phyloP scores from a whole-genome alignment of 2,888 invertebrate genomes.

The Melieria omissa region DNA sequence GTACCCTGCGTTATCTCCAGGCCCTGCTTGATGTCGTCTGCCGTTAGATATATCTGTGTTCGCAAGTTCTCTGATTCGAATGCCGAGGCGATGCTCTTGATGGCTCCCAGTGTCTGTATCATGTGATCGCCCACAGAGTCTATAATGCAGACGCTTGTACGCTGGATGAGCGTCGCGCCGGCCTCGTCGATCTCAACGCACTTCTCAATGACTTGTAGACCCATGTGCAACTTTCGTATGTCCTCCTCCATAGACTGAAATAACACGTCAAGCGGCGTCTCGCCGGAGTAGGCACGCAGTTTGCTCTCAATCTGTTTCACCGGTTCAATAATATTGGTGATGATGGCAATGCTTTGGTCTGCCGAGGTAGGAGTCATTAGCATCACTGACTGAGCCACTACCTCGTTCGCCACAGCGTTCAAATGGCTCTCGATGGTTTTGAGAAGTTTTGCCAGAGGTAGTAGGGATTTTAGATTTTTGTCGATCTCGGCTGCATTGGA shows the following conservation, averaged over 20 bases:
- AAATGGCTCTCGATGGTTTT: conserved; percentile 70
- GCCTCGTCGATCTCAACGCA: conserved; percentile 76
- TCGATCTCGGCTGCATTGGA: conserved; percentile 68
- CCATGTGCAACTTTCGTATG: conserved; percentile 74
- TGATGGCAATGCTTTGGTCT: conserved; percentile 75
- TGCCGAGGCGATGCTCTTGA: conserved; percentile 68
- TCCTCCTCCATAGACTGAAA: conserved; percentile 72
- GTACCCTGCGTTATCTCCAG: conserved; percentile 70
- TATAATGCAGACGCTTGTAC: conserved; percentile 75
- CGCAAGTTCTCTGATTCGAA: conserved; percentile 67
- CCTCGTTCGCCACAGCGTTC: conserved; percentile 73
- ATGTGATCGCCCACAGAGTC: conserved; percentile 72
- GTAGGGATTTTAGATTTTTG: conserved; percentile 66
- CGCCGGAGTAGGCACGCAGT: conserved; percentile 69
- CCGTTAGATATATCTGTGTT: conserved; percentile 67
- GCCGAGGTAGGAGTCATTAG: conserved; percentile 77
- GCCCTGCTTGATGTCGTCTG: conserved; percentile 69
- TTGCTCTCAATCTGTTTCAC: conserved; percentile 74
- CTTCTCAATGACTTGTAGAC: conserved; percentile 75
- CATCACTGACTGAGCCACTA: conserved; percentile 73
- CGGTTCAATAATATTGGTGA: conserved; percentile 73
- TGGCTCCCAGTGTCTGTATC: conserved; percentile 69
- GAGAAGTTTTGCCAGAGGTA: conserved; percentile 65
- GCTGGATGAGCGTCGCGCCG: conserved; percentile 75
- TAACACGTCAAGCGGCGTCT: conserved; percentile 64